These are phyloP conservation scores for Pogoniulus pusillus DNA, from an alignment of 2,797 vertebrate species.

Conservation along the genomic window DNA sequence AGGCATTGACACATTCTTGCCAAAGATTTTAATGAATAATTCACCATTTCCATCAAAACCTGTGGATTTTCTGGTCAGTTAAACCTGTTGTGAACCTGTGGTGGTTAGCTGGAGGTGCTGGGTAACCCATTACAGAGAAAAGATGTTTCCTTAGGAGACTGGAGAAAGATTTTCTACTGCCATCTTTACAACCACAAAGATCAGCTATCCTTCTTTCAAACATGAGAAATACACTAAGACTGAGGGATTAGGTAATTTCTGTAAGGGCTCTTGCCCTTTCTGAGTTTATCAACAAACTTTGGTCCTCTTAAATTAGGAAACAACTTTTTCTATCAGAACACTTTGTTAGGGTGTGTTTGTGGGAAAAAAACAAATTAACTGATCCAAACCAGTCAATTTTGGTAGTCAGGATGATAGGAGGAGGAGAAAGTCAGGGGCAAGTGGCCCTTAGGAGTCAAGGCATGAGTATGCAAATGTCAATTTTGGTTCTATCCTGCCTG, in stretches of 20 bases:
- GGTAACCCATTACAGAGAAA: background rate
- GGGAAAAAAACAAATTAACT: background rate
- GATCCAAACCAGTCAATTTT: background rate
- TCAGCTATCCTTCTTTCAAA: background rate
- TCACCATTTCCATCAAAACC: background rate
- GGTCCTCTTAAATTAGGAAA: background rate
- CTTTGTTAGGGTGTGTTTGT: background rate
- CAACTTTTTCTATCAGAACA: background rate
- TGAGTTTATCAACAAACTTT: background rate
- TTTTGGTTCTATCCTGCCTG: background rate
- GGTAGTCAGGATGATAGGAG: background rate
- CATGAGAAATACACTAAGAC: background rate
- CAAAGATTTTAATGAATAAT: constrained; percentile 19
- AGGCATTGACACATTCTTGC: background rate
- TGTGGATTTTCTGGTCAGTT: background rate
- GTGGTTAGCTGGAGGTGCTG: background rate
- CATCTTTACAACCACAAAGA: background rate
- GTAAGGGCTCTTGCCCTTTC: background rate
- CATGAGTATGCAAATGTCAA: background rate
- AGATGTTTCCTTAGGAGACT: background rate
- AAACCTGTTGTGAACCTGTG: background rate
- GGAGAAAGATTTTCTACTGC: background rate
- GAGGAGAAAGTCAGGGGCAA: background rate
- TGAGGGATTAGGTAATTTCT: background rate
- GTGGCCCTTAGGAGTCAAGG: background rate